Conservation (phyloP, 2,888 invertebrate genomes). For the Ptychoptera contaminata region DNA sequence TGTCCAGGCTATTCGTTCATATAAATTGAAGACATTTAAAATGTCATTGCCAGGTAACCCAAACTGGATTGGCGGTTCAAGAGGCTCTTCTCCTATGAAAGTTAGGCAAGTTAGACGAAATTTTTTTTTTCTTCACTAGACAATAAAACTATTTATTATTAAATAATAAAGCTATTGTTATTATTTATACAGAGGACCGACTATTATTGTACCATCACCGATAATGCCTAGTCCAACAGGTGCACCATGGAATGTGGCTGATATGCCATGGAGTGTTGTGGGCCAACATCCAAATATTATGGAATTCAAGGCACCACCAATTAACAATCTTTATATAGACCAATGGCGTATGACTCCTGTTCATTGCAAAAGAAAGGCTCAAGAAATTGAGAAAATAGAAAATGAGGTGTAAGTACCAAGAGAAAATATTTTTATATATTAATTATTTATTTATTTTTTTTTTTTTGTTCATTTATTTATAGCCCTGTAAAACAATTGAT, state of each 20-base stretch:
- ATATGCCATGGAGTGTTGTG: constrained; percentile 36
- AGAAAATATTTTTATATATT: no score
- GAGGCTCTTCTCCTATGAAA: no score
- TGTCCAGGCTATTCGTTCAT: no score
- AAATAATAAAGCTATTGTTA: no score
- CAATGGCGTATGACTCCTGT: constrained; percentile 14
- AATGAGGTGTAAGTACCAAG: not conserved
- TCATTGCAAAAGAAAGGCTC: constrained; percentile 34
- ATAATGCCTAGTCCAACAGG: constrained; percentile 17
- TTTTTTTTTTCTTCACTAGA: no score
- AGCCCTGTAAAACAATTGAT: constrained; percentile 58
- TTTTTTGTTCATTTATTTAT: constrained; percentile 12
- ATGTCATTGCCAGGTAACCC: no score
- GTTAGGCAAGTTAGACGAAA: no score
- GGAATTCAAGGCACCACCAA: constrained; percentile 29
- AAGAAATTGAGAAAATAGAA: constrained; percentile 3
- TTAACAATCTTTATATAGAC: not conserved
- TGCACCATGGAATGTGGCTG: constrained; percentile 34
- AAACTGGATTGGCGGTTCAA: no score
- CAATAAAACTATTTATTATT: no score
- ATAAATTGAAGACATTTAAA: no score
- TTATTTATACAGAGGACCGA: no score
- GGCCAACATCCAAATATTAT: constrained; percentile 31
- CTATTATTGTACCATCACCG: constrained; percentile 9
- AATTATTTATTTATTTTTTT: not conserved